Base-by-base conservation (phyloP, 1,140 invertebrate species). In the Magallana ariakensis region DNA sequence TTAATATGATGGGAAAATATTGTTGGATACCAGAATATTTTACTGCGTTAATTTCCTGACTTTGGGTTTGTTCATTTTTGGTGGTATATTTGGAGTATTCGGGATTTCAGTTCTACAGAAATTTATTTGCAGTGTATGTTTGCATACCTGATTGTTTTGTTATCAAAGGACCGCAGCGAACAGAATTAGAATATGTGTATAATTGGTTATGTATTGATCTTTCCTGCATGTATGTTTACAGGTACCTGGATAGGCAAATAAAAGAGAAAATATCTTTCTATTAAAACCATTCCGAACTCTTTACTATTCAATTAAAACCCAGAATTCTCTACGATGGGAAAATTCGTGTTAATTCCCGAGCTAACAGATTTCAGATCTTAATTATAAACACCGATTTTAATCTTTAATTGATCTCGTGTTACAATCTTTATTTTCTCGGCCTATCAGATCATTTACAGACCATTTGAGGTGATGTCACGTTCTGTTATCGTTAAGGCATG, bases 321-420 rank as follows among this genome's bases (percentile, higher is more conserved):
- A 3, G 4, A 13, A 11, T 33, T 26, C 66, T 33, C 13, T 13
- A 75, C 33, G 22, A 60, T 13, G 22, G 22, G 33, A 13, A 75
- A 75, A 46, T 75, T 13, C 4, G 11, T 33, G 19, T 75, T 2
- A 11, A 26, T 75, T 75, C 26, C 26, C 66, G 19, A 75, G 66
- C 66, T 75, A 75, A 75, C 66, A 75, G 66, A 13, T 75, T 75
- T 11, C 66, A 10, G 22, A 75, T 70, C 62, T 70, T 70, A 19
- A 75, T 75, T 75, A 75, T 26, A 46, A 75, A 75, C 9, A 75
- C 13, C 15, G 66, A 75, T 75, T 10, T 13, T 9, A 75, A 75
- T 75, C 26, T 75, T 75, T 75, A 4, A 22, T 26, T 26, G 22
- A 26, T 75, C 22, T 75, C 22, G 33, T 75, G 15, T 75, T 75